Base-by-base conservation (phyloP, 1,140 invertebrate species). In the Ooceraea biroi region DNA sequence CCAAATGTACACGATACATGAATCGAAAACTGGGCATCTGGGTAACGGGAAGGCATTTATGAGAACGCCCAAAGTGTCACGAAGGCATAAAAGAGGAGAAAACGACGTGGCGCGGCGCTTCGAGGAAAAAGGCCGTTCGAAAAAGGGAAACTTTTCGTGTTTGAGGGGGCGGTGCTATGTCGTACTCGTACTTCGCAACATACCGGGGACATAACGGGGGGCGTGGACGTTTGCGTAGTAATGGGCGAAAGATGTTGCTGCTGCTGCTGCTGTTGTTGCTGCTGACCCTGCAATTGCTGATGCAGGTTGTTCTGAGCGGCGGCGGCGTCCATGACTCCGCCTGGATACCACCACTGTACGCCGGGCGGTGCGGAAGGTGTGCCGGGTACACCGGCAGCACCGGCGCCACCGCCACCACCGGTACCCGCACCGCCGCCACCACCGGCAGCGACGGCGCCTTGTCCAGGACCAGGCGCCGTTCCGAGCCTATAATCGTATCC, bases 281-380 rank as follows among this genome's bases (percentile, higher is more conserved):
- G 94, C 83, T 93, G 94, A 78, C 94, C 93, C 90, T 95, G 95
- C 83, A 88, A 86, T 22, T 78, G 83, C 73, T 95, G 95, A 86
- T 95, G 95, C 85, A 95, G 95, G 80, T 95, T 92, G 86, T 95
- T 93, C 92, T 96, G 95, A 82, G 95, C 94, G 82, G 95, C 95
- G 80, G 95, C 95, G 27, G 90, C 91, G 86, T 94, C 93, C 93
- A 94, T 94, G 60, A 94, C 93, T 84, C 90, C 90, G 86, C 93
- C 90, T 41, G 94, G 89, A 91, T 96, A 96, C 96, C 96, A 96
- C 96, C 96, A 96, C 92, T 96, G 96, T 19, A 96, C 95, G 82
- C 95, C 95, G 76, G 95, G 95, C 48, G 92, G 92, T 52, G 95
- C 94, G 36, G 95, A 95, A 73, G 92, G 92, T 92, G 91, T 92